Evolutionary conservation across 2,113 vertebrate species (phyloP).

Genomic region (Athene cunicularia): DNA sequence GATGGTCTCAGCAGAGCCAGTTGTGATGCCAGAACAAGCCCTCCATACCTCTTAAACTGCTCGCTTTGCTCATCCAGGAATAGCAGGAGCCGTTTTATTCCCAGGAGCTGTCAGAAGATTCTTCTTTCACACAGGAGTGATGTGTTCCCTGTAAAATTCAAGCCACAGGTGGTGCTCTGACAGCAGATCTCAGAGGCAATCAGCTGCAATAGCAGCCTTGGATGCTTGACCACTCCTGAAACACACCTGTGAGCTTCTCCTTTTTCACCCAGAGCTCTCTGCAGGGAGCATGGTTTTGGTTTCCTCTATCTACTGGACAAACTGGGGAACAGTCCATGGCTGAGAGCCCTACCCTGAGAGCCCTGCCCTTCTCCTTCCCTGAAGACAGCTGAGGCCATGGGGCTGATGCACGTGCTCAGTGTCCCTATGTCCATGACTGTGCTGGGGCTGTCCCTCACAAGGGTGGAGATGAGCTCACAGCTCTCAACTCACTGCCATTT

Average conservation of each 20-base stretch:
- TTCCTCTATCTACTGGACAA: background rate
- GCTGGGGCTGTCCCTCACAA: background rate
- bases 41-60: background rate
- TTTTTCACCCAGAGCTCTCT: background rate
- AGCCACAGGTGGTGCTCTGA: background rate
- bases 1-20: background rate
- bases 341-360: background rate
- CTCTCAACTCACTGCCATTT: background rate
- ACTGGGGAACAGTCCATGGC: background rate
- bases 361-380: background rate
- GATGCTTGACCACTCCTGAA: background rate
- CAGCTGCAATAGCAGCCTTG: background rate
- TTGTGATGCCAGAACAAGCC: background rate
- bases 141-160: background rate
- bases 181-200: background rate
- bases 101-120: background rate
- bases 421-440: background rate
- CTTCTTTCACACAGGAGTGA: background rate
- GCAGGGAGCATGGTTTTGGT: background rate
- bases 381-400: background rate
- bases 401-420: rapidly evolving
- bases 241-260: background rate
- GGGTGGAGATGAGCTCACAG: background rate
- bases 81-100: background rate
- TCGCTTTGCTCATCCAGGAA: background rate